These are phyloP conservation scores for Decapterus maruadsi DNA, from an alignment of 2,797 vertebrate species.

Conservation along the genomic window DNA sequence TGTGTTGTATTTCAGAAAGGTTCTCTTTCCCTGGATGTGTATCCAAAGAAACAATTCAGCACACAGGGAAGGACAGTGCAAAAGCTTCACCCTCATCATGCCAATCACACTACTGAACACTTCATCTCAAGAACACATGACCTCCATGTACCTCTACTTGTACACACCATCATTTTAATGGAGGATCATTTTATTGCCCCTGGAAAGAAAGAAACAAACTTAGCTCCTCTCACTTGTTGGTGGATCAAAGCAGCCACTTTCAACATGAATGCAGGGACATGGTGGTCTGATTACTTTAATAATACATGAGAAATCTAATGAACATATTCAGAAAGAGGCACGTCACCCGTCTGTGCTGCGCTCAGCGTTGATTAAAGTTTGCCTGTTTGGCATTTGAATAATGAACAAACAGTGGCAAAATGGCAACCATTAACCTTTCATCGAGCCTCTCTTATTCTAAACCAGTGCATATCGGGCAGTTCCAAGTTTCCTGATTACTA, in stretches of 20 bases:
- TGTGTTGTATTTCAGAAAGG: conserved; percentile 16
- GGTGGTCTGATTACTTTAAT: conserved; percentile 86
- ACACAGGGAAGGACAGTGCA: background rate
- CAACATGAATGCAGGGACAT: conserved; percentile 73
- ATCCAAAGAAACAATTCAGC: conserved; percentile 37
- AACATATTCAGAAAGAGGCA: conserved; percentile 81
- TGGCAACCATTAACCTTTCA: conserved; percentile 87
- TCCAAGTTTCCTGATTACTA: conserved; percentile 50
- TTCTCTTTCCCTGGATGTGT: conserved; percentile 25
- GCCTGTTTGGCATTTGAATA: conserved; percentile 89
- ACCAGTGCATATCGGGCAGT: conserved; percentile 56
- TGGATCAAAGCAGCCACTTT: conserved; percentile 74
- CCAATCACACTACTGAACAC: conserved; percentile 54
- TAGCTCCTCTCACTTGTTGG: conserved; percentile 71
- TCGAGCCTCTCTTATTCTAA: conserved; percentile 71
- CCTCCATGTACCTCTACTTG: conserved; percentile 30
- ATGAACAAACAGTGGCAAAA: conserved; percentile 87
- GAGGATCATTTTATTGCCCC: conserved; percentile 24
- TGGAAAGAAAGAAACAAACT: conserved; percentile 56
- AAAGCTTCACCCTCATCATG: conserved; percentile 17
- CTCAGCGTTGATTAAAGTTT: conserved; percentile 86
- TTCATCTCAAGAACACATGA: conserved; percentile 48
- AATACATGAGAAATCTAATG: conserved; percentile 87
- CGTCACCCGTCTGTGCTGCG: conserved; percentile 70
- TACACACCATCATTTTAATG: conserved; percentile 39